phyloP scores from a whole-genome alignment of 2,113 vertebrate species.

The Pituophis catenifer region DNA sequence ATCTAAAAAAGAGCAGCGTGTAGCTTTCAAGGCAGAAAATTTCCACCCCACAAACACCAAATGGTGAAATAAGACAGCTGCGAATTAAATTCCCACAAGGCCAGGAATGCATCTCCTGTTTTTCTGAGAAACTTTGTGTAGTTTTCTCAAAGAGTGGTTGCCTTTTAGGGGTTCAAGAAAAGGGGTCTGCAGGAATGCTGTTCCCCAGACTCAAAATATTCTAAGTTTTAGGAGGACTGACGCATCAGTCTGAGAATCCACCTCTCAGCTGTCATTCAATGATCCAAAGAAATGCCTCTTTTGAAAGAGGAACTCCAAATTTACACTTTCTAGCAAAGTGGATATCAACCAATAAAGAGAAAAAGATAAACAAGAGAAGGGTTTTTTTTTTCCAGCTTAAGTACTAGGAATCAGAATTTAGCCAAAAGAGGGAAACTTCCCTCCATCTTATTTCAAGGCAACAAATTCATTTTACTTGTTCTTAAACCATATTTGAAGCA shows the following conservation, averaged over 20 bases:
- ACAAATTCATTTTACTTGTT: not conserved
- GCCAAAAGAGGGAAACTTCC: too few species aligned
- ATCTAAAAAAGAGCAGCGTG: slow-evolving; percentile 2
- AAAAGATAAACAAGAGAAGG: too few species aligned
- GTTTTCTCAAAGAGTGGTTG: not conserved
- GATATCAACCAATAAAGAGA: not conserved
- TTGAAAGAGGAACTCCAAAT: not conserved
- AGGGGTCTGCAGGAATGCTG: not conserved
- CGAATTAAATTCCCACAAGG: not conserved
- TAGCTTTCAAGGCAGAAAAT: slow-evolving; percentile 42
- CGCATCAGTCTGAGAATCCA: not conserved
- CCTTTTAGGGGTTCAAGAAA: not conserved
- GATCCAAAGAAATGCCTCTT: not conserved
- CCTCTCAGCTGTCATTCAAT: not conserved
- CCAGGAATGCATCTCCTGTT: too few species aligned
- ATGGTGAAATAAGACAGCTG: not conserved
- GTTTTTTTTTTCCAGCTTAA: not conserved
- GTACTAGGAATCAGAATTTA: not conserved
- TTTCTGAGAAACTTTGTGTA: not conserved
- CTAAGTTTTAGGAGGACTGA: not conserved
- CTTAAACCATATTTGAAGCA: not conserved
- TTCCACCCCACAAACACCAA: slow-evolving; percentile 43
- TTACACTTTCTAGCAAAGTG: not conserved
- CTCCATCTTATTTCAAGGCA: not conserved
- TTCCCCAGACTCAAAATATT: not conserved